Evolutionary conservation across 2,888 invertebrate genomes (phyloP).

Genomic region (Nephrotoma flavescens): DNA sequence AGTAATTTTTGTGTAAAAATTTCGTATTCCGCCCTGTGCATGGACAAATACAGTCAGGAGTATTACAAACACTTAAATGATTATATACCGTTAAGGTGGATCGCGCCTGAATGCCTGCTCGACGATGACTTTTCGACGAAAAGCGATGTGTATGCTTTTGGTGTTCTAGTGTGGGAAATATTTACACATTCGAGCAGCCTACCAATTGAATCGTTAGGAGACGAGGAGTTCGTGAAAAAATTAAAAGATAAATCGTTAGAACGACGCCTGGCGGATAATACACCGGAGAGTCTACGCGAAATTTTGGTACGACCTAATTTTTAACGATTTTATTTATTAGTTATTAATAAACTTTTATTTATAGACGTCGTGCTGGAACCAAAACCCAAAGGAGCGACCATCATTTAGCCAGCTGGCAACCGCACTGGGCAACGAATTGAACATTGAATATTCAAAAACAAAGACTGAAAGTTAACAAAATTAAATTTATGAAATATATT

Average conservation of each 20-base stretch:
- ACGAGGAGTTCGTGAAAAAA: slow-evolving; percentile 27
- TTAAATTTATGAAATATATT: neutral
- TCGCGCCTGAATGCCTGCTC: slow-evolving; percentile 75
- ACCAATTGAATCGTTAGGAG: slow-evolving; percentile 41
- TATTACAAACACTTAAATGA: slow-evolving; percentile 75
- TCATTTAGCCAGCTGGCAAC: slow-evolving; percentile 31
- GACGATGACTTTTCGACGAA: slow-evolving; percentile 87
- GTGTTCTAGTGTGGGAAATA: slow-evolving; percentile 81
- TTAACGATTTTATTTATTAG: neutral
- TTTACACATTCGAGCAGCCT: slow-evolving; percentile 63
- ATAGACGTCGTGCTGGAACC: slow-evolving; percentile 27
- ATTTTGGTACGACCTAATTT: slow-evolving; percentile 33
- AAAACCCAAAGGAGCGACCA: slow-evolving; percentile 30
- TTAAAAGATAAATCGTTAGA: slow-evolving; percentile 39
- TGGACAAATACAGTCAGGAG: slow-evolving; percentile 79
- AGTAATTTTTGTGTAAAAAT: slow-evolving; percentile 68
- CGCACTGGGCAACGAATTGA: slow-evolving; percentile 17
- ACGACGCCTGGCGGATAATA: slow-evolving; percentile 50
- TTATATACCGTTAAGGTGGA: slow-evolving; percentile 79
- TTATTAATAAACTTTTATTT: slow-evolving; percentile 7
- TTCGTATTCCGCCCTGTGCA: slow-evolving; percentile 60
- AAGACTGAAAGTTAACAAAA: slow-evolving; percentile 3
- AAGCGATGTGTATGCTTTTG: slow-evolving; percentile 86
- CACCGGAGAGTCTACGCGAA: slow-evolving; percentile 44
- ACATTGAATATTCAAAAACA: neutral